Evolutionary conservation across 2,888 invertebrate species (phyloP).

Genomic region (Eristalis intricaria): DNA sequence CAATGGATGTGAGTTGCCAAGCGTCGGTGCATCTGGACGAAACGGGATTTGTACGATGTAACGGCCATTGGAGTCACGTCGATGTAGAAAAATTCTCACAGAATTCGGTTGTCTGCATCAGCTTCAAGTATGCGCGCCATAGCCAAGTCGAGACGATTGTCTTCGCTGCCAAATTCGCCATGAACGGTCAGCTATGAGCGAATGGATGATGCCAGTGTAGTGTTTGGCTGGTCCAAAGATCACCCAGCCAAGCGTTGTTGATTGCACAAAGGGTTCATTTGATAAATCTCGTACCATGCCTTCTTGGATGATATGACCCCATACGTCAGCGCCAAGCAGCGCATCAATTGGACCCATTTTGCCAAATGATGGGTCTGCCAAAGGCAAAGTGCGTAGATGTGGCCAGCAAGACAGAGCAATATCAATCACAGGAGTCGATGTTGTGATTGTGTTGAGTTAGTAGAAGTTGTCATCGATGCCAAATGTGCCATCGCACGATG

Average conservation of each 20-base stretch:
- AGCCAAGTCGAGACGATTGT: neutral
- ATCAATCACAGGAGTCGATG: slow-evolving; percentile 24
- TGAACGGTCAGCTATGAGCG: slow-evolving; percentile 4
- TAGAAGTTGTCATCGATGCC: slow-evolving; percentile 14
- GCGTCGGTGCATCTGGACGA: no score
- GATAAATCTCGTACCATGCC: no score
- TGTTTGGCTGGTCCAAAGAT: slow-evolving; percentile 15
- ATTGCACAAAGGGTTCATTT: slow-evolving; percentile 15
- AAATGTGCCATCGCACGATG: neutral
- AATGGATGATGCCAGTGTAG: neutral
- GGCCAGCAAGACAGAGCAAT: slow-evolving; percentile 33
- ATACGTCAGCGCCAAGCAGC: no score
- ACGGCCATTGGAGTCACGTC: no score
- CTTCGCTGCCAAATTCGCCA: neutral
- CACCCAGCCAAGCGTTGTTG: slow-evolving; percentile 2
- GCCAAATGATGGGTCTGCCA: slow-evolving; percentile 2
- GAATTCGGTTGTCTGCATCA: no score
- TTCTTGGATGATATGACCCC: no score
- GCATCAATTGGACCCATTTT: no score
- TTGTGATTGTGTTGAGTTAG: slow-evolving; percentile 12
- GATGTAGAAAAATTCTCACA: no score
- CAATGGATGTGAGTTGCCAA: no score
- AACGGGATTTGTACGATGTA: no score
- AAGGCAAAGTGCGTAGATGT: slow-evolving; percentile 23
- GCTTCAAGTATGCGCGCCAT: no score